Evolutionary conservation across 2,113 vertebrate genomes (phyloP).

Genomic region (Nycticebus coucang): DNA sequence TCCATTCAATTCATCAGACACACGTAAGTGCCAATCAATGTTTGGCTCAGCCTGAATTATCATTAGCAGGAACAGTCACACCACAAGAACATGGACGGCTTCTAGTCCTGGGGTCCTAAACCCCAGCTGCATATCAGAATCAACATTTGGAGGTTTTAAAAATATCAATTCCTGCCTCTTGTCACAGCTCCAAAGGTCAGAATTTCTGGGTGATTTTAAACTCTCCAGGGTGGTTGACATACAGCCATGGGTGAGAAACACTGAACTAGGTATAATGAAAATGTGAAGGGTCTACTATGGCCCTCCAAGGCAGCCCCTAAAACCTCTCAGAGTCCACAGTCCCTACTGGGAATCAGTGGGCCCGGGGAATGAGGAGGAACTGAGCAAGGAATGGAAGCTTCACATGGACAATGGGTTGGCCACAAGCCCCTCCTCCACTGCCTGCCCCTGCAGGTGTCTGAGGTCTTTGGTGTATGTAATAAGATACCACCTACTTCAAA

Average conservation of each 20-base stretch:
- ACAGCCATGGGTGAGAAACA: background rate
- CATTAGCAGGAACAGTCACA: background rate
- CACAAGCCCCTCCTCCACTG: background rate
- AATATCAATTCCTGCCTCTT: background rate
- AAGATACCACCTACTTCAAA: background rate
- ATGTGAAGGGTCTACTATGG: too few species aligned
- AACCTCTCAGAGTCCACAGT: background rate
- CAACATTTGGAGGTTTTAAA: background rate
- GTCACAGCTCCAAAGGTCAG: background rate
- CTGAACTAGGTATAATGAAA: background rate
- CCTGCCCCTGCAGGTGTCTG: accelerated
- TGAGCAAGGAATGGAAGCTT: background rate
- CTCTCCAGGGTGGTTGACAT: background rate
- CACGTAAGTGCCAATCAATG: background rate
- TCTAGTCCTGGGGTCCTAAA: background rate
- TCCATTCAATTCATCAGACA: slow-evolving; percentile 21
- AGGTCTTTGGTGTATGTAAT: background rate
- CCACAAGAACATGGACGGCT: background rate
- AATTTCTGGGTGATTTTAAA: background rate
- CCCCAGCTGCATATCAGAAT: background rate
- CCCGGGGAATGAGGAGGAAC: background rate
- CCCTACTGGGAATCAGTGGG: background rate
- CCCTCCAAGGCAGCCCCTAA: background rate
- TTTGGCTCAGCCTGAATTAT: background rate
- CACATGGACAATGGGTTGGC: too few species aligned